Conservation (phyloP, 2,888 invertebrate species). For the Hyppa rectilinea region DNA sequence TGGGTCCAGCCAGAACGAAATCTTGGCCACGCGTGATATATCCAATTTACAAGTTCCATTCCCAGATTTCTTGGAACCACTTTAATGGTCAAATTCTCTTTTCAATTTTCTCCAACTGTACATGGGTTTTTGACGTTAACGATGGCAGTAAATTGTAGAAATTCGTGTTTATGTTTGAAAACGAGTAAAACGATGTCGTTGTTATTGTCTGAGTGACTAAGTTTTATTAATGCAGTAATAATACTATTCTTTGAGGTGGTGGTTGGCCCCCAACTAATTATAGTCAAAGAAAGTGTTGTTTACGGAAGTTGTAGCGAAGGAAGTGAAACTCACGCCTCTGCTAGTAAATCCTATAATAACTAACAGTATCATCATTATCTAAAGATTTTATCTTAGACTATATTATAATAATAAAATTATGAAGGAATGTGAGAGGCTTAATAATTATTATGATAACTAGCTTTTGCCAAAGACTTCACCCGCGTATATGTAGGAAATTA, state of each 20-base stretch:
- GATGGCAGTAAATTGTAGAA: slow-evolving; percentile 30
- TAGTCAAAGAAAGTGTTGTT: slow-evolving; percentile 63
- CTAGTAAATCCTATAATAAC: slow-evolving; percentile 43
- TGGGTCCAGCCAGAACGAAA: slow-evolving; percentile 50
- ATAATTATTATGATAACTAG: not conserved
- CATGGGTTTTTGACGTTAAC: slow-evolving; percentile 21
- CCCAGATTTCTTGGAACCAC: slow-evolving; percentile 63
- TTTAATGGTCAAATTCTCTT: slow-evolving; percentile 29
- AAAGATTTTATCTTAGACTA: slow-evolving; percentile 9
- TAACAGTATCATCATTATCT: slow-evolving; percentile 16
- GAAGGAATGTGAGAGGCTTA: slow-evolving; percentile 5
- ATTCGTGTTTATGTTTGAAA: slow-evolving; percentile 2
- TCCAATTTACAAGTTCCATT: slow-evolving; percentile 50
- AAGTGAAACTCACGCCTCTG: slow-evolving; percentile 66
- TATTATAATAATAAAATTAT: slow-evolving; percentile 4
- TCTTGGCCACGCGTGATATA: slow-evolving; percentile 62
- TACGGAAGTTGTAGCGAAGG: slow-evolving; percentile 68
- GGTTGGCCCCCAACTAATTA: slow-evolving; percentile 29
- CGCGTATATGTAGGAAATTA: too few relatives aligned
- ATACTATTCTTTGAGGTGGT: too few relatives aligned
- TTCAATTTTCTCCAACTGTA: slow-evolving; percentile 16
- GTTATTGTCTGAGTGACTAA: not conserved
- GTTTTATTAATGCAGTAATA: slow-evolving; percentile 1
- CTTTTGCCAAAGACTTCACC: too few relatives aligned
- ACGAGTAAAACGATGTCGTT: not conserved